Evolutionary conservation across 2,113 vertebrate species (phyloP), one percentile per base, ranked within the genome.

Genomic region (Chloropsis cyanopogon): DNA sequence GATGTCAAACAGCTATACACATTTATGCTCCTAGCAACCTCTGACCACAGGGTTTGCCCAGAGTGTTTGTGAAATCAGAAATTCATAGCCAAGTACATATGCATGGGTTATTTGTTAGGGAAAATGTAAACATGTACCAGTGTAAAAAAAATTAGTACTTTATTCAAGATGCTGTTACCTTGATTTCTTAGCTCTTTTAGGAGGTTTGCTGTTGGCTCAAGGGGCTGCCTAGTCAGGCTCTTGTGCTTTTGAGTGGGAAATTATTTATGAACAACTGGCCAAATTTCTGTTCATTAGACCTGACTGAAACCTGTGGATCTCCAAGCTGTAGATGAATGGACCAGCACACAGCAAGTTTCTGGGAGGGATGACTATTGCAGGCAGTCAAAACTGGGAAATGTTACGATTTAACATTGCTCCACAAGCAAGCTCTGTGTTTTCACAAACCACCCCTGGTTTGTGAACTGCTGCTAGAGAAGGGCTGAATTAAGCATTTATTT

Each of bases 401-500:
- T 71, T 78, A 44, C 0, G 0, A 65, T 90, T 90, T 57, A 80
- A 54, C 25, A 19, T 6, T 5, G 18, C 29, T 88, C 52, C 4
- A 1, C 14, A 13, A 81, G 64, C 39, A 66, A 84, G 64, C 64
- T 77, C 19, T 57, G 64, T 90, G 68, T 69, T 75, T 88, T 72
- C 72, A 60, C 3, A 18, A 92, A 73, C 68, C 66, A 59, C n/a
- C 75, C 52, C 63, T 73, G 28, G 9, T 56, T 90, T 90, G n/a
- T 77, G 86, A 70, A 57, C 47, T 5, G 0, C 63, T 86, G 68
- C 64, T 93, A 53, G 52, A 83, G 71, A 93, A 91, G 60, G 82
- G 44, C 91, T 94, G 82, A 93, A 92, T 89, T 78, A 88, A 60
- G 65, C 57, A 69, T 86, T 92, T 90, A 50, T 90, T 90, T 82